A percentile compares a stretch with the other conserved stretches of the same genome.
Conservation (phyloP, 2,797 vertebrate genomes). For the Loriculus beryllinus region DNA sequence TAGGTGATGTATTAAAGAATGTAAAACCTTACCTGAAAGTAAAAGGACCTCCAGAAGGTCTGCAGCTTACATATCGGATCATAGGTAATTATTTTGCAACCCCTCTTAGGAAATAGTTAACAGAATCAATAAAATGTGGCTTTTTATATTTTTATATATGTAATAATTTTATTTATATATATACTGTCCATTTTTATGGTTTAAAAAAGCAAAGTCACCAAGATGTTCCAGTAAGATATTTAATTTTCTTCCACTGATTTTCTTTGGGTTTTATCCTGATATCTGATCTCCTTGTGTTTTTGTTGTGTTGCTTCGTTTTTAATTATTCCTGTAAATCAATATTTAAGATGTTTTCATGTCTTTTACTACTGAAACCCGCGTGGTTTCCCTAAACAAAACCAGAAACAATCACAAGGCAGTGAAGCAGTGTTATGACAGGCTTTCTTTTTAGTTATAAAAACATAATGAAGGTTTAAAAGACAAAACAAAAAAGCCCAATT, state of each 20-base stretch:
- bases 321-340: background rate
- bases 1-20: constrained; percentile 91
- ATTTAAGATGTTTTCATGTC: background rate
- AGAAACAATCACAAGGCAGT: background rate
- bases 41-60: constrained; percentile 85
- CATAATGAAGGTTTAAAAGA: background rate
- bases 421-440: background rate
- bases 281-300: background rate
- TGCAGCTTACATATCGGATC: constrained; percentile 86
- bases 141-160: background rate
- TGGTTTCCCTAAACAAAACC: constrained; percentile 24
- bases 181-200: background rate
- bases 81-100: constrained; percentile 79
- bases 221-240: background rate
- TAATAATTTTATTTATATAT: background rate
- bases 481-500: background rate
- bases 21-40: constrained; percentile 90
- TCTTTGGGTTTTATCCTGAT: background rate
- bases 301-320: background rate
- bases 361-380: constrained; percentile 13
- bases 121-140: background rate
- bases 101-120: background rate
- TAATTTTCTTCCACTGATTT: background rate
- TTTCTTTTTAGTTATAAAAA: background rate
- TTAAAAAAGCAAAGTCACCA: background rate